A percentile compares a stretch with the other conserved stretches of the same genome.
Evolutionary conservation across 2,113 vertebrate species (phyloP).

Genomic region (Brachionichthys hirsutus): DNA sequence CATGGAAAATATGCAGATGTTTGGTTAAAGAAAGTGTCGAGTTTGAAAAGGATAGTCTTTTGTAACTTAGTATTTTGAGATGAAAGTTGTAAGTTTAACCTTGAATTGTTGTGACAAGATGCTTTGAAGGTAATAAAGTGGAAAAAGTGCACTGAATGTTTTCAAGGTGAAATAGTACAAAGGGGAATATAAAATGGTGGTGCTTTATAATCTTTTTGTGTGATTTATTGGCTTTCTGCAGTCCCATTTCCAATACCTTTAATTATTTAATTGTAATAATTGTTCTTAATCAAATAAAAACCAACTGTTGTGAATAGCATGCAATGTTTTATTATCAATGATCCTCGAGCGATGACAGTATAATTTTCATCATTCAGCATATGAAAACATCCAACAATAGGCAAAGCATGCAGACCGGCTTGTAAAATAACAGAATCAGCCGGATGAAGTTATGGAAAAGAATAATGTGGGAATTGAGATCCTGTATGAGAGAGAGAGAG

Average conservation of each 20-base stretch:
- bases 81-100: neutral
- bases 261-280: too few relatives aligned
- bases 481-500: slow-evolving; percentile 21
- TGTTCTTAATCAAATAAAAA: neutral
- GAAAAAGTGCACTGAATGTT: neutral
- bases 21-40: slow-evolving; percentile 2
- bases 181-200: too few relatives aligned
- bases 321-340: neutral
- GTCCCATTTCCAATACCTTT: neutral
- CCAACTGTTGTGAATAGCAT: neutral
- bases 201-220: too few relatives aligned
- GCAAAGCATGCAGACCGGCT: neutral
- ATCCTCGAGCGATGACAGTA: neutral
- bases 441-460: slow-evolving; percentile 31
- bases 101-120: neutral
- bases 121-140: neutral
- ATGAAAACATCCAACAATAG: neutral
- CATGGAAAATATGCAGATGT: neutral
- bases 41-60: neutral
- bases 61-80: neutral
- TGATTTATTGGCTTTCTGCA: too few relatives aligned
- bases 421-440: slow-evolving; percentile 6
- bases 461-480: slow-evolving; percentile 52
- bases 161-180: too few relatives aligned
- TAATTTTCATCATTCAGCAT: neutral